These are phyloP conservation scores for Apostichopus californicus DNA, from an alignment of 35 echinoderm and acorn worm genomes.

Conservation along the genomic window DNA sequence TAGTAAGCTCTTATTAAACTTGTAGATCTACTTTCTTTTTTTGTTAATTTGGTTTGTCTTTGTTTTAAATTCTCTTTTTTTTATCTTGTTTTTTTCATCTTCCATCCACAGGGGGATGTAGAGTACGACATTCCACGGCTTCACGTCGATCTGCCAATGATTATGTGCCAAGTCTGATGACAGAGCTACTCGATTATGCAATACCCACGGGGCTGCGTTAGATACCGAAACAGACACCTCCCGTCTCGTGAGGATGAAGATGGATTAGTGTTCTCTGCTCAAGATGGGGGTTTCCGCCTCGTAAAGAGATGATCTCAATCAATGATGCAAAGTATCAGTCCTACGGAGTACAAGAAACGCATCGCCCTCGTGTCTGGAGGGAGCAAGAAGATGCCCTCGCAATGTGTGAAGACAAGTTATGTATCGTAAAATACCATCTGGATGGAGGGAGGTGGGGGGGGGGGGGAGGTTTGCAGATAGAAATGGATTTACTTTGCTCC, in stretches of 20 bases:
- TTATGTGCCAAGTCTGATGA: slow-evolving; percentile 59
- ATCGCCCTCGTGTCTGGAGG: not conserved
- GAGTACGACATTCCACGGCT: slow-evolving; percentile 54
- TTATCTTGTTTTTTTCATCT: not conserved
- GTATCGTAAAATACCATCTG: no score
- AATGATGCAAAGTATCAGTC: not conserved
- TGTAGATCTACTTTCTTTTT: no score
- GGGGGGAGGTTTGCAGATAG: no score
- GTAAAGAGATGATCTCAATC: not conserved
- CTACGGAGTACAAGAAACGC: not conserved
- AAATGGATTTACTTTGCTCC: no score
- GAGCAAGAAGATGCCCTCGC: no score
- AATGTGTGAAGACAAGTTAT: no score
- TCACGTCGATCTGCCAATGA: slow-evolving; percentile 54
- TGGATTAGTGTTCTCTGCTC: not conserved
- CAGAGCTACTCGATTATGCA: not conserved
- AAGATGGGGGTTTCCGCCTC: not conserved
- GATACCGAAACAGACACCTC: slow-evolving; percentile 1
- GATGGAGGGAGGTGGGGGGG: no score
- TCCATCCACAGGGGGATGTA: slow-evolving; percentile 37
- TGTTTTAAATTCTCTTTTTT: no score
- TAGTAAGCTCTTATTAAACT: no score
- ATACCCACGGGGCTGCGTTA: not conserved
- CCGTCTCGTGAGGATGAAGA: not conserved
- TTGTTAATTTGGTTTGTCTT: no score